These are phyloP conservation scores for Rhinolophus ferrumequinum DNA, from an alignment of 2,113 vertebrate species.

Conservation along the genomic window DNA sequence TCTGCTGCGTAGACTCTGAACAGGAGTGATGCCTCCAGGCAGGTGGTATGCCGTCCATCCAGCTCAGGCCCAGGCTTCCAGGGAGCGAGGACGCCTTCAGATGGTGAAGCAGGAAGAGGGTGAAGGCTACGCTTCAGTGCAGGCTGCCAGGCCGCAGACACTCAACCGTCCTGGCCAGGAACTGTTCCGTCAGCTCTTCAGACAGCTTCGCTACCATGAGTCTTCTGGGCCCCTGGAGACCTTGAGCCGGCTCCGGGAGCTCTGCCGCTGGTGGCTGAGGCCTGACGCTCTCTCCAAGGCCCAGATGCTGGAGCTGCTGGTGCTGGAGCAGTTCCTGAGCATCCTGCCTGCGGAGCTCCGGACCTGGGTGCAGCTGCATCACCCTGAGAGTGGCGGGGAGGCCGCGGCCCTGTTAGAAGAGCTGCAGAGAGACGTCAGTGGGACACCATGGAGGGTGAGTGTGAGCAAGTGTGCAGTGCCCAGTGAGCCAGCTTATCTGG, in stretches of 20 bases:
- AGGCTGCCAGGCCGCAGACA: slow-evolving; percentile 67
- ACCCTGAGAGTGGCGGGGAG: slow-evolving; percentile 66
- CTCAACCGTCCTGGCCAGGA: slow-evolving; percentile 77
- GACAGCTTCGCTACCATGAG: slow-evolving; percentile 79
- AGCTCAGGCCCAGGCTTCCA: slow-evolving; percentile 45
- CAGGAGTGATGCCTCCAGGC: slow-evolving; percentile 65
- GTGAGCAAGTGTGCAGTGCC: not conserved
- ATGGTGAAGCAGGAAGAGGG: slow-evolving; percentile 66
- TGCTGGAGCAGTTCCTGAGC: slow-evolving; percentile 79
- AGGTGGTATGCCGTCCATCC: slow-evolving; percentile 57
- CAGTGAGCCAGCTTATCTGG: not conserved
- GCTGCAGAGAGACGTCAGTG: slow-evolving; percentile 49
- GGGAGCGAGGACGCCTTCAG: slow-evolving; percentile 15
- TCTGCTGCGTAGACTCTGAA: not conserved
- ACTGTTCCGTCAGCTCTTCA: slow-evolving; percentile 79
- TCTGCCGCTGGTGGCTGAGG: slow-evolving; percentile 81
- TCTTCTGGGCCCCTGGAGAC: slow-evolving; percentile 75
- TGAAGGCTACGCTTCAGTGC: not conserved
- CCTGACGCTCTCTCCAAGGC: slow-evolving; percentile 77
- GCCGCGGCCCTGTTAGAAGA: slow-evolving; percentile 75
- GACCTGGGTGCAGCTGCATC: slow-evolving; percentile 76
- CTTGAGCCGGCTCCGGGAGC: slow-evolving; percentile 74
- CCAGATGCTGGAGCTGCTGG: slow-evolving; percentile 80
- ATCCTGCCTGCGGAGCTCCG: slow-evolving; percentile 75
- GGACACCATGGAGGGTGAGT: slow-evolving; percentile 56